phyloP scores from a whole-genome alignment of 2,888 invertebrate genomes.

The Pecten maximus region DNA sequence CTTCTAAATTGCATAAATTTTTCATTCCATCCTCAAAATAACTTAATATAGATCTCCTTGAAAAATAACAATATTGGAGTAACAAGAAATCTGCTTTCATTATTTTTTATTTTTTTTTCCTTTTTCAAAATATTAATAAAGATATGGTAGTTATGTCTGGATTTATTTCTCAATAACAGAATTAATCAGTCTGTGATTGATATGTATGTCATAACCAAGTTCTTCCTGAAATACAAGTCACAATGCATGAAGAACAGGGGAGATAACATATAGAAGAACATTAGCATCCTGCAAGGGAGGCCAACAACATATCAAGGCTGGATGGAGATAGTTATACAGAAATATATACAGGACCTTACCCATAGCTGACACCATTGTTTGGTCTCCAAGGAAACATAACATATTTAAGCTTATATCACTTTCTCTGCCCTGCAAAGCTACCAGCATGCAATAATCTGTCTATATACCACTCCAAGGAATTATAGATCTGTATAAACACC shows the following conservation, averaged over 20 bases:
- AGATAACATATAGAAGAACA: not conserved
- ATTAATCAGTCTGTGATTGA: too few relatives aligned
- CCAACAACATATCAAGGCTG: not conserved
- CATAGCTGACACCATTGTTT: not conserved
- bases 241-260: constrained; percentile 3
- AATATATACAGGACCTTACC: not conserved
- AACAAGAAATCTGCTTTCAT: too few relatives aligned
- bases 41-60: too few relatives aligned
- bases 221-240: not conserved
- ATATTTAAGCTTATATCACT: not conserved
- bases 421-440: not conserved
- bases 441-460: not conserved
- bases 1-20: too few relatives aligned
- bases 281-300: not conserved
- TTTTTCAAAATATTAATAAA: too few relatives aligned
- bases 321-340: not conserved
- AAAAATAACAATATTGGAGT: too few relatives aligned
- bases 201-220: not conserved
- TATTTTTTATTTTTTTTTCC: too few relatives aligned
- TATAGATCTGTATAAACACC: not conserved
- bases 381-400: not conserved
- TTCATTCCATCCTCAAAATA: too few relatives aligned
- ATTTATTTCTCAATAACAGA: too few relatives aligned
- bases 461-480: not conserved
- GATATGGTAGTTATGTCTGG: too few relatives aligned